These are phyloP conservation scores for Beroe ovata DNA, from an alignment of 37 sponge, comb jelly and placozoan species.

Conservation along the genomic window DNA sequence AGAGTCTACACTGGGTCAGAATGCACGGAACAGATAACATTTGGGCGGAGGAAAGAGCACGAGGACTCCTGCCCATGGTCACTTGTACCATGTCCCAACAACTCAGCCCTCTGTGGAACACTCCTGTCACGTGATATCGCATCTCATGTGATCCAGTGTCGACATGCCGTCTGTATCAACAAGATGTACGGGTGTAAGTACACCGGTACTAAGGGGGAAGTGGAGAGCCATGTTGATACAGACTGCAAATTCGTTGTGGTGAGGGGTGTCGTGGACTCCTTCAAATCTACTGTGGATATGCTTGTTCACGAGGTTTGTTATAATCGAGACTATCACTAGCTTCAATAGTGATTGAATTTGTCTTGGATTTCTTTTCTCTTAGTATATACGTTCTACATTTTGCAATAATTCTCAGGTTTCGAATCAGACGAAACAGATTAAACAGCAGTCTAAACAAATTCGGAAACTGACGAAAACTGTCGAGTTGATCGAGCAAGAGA, in stretches of 20 bases:
- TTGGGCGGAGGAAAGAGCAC: slow-evolving; percentile 1
- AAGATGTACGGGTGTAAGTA: slow-evolving; percentile 27
- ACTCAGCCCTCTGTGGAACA: neutral
- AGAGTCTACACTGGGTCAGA: slow-evolving; percentile 33
- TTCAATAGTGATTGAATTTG: no score
- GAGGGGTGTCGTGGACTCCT: slow-evolving; percentile 45
- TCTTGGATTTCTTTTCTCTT: no score
- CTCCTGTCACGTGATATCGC: slow-evolving; percentile 38
- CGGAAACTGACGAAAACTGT: slow-evolving; percentile 8
- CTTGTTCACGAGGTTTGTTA: slow-evolving; percentile 29
- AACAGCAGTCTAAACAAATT: neutral
- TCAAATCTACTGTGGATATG: neutral
- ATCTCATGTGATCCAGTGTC: neutral
- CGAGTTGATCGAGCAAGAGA: neutral
- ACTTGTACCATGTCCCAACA: slow-evolving; percentile 55
- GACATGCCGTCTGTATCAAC: slow-evolving; percentile 50
- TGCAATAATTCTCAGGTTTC: no score
- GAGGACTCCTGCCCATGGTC: slow-evolving; percentile 45
- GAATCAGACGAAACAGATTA: neutral
- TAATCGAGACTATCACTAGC: no score
- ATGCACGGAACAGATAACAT: slow-evolving; percentile 23
- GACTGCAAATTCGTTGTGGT: slow-evolving; percentile 60
- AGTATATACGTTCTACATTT: no score
- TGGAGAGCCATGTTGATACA: neutral
- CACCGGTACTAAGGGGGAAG: slow-evolving; percentile 2